Conservation (phyloP, 2,888 invertebrate genomes). For the Drosophila pseudotakahashii region DNA sequence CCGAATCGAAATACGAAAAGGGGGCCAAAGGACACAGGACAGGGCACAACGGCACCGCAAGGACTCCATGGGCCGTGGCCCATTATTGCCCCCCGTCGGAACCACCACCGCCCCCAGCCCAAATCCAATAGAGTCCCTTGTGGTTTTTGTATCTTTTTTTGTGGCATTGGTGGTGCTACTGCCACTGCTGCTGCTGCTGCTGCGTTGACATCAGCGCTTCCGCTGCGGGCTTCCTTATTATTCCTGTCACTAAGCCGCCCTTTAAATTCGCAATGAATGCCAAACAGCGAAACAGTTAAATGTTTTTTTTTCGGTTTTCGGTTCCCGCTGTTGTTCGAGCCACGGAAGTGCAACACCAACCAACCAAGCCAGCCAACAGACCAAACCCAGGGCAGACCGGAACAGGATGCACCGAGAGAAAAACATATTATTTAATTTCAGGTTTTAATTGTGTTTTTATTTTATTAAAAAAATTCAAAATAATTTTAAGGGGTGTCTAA, state of each 20-base stretch:
- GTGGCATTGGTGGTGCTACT: constrained; percentile 6
- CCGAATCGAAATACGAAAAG: constrained; percentile 53
- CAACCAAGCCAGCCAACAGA: constrained; percentile 32
- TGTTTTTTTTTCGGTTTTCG: constrained; percentile 47
- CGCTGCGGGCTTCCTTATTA: constrained; percentile 76
- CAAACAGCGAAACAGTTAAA: constrained; percentile 77
- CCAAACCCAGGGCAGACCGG: constrained; percentile 36
- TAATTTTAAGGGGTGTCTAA: no score
- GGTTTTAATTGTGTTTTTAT: no score
- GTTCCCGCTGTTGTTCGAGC: constrained; percentile 40
- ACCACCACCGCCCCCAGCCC: neutral
- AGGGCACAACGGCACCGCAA: constrained; percentile 40
- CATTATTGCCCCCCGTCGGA: constrained; percentile 52
- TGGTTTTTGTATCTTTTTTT: constrained; percentile 33
- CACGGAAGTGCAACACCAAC: constrained; percentile 68
- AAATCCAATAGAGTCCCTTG: constrained; percentile 35
- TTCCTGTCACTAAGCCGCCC: constrained; percentile 78
- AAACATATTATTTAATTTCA: neutral
- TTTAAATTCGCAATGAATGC: constrained; percentile 79
- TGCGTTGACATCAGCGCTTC: constrained; percentile 76
- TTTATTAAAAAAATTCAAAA: no score
- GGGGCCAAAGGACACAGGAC: constrained; percentile 45
- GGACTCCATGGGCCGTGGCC: constrained; percentile 67
- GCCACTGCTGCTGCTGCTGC: constrained; percentile 8
- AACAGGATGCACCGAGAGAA: constrained; percentile 29